A percentile compares a stretch with the other conserved stretches of the same genome.
phyloP scores from a whole-genome alignment of 2,797 vertebrate species.

The Tolypeutes matacus region DNA sequence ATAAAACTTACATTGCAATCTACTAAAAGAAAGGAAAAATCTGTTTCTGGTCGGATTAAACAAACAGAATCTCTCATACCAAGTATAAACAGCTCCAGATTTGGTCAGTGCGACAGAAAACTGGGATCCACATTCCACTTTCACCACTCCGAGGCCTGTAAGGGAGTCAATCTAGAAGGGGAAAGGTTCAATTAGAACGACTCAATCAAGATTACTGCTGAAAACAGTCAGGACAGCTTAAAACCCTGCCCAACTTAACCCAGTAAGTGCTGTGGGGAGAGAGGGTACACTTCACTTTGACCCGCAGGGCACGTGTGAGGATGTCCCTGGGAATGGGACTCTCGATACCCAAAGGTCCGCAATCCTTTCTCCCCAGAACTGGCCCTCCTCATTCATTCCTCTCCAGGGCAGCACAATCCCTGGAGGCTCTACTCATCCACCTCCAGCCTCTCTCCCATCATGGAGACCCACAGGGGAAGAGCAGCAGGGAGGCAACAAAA shows the following conservation, averaged over 20 bases:
- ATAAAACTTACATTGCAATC: not conserved
- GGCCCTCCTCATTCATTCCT: not conserved
- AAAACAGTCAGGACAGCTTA: not conserved
- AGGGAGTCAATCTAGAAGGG: constrained; percentile 96
- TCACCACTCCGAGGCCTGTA: constrained; percentile 96
- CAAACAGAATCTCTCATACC: constrained; percentile 87
- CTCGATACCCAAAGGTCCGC: not conserved
- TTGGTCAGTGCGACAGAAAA: constrained; percentile 99
- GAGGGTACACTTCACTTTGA: not conserved
- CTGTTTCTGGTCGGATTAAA: not conserved
- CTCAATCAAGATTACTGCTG: not conserved
- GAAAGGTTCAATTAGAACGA: not conserved
- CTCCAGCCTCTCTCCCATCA: not conserved
- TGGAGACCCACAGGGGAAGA: not conserved
- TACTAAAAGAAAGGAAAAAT: not conserved
- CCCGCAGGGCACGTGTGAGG: no score
- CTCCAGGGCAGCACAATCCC: no score
- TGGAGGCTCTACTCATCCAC: not conserved
- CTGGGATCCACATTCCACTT: constrained; percentile 99
- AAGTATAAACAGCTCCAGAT: constrained; percentile 97
- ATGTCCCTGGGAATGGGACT: not conserved
- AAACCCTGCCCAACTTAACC: not conserved
- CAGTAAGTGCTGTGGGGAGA: not conserved
- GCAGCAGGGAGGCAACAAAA: not conserved
- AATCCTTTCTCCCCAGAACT: not conserved